These are phyloP conservation scores for Tyrophagus putrescentiae DNA, from an alignment of 1,140 invertebrate species.

Conservation along the genomic window DNA sequence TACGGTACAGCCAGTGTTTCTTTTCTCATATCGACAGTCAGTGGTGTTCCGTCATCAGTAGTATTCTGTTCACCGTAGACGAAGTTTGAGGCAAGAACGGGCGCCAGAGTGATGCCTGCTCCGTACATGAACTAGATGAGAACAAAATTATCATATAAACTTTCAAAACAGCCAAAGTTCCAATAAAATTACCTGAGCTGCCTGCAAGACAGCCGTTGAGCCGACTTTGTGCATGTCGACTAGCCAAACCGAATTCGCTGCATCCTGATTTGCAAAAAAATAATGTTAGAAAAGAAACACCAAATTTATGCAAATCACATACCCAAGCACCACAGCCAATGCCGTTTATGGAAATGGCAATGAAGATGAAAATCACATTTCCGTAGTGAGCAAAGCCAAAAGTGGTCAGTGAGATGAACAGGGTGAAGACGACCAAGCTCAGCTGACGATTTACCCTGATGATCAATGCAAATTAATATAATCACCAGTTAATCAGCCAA, in stretches of 20 bases:
- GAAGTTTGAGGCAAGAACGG: background rate
- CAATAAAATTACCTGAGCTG: too few species aligned
- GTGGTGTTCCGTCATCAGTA: background rate
- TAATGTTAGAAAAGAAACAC: too few species aligned
- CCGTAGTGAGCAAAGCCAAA: background rate
- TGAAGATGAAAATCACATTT: background rate
- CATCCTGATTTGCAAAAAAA: too few species aligned
- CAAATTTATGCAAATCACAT: too few species aligned
- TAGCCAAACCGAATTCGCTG: conserved; percentile 5
- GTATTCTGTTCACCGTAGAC: background rate
- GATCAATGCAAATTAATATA: too few species aligned
- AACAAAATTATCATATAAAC: too few species aligned
- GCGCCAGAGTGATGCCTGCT: background rate
- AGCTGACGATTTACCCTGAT: background rate
- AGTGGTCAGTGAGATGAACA: conserved; percentile 1
- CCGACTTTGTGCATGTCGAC: conserved; percentile 5
- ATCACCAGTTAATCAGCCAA: too few species aligned
- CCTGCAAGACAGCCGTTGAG: background rate
- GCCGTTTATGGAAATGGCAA: conserved; percentile 4
- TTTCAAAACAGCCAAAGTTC: too few species aligned
- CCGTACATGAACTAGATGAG: conserved; percentile 9
- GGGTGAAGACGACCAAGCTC: background rate
- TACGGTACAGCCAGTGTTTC: background rate
- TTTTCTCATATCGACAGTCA: background rate
- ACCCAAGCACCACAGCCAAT: background rate